These are phyloP conservation scores for Thomomys bottae DNA, from an alignment of 2,113 vertebrate genomes.

Conservation along the genomic window DNA sequence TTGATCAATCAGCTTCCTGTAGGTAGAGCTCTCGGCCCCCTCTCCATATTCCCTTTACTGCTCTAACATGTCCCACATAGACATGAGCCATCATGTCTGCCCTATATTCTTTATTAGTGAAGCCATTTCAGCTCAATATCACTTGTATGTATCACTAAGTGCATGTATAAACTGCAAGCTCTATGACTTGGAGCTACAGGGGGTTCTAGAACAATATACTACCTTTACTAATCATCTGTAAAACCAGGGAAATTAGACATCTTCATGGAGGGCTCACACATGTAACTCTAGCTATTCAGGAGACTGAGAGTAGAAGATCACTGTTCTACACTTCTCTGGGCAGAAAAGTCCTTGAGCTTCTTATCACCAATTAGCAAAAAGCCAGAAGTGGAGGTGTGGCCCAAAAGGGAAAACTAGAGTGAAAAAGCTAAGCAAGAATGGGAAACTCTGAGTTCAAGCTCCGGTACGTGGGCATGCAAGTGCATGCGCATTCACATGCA, in stretches of 20 bases:
- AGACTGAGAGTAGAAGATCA: background rate
- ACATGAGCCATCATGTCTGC: no score
- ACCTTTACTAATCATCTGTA: background rate
- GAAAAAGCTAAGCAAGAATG: no score
- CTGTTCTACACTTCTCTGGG: background rate
- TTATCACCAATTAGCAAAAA: no score
- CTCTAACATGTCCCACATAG: no score
- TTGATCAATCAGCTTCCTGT: no score
- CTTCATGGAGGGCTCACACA: constrained; percentile 7
- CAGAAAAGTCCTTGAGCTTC: no score
- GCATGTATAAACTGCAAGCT: background rate
- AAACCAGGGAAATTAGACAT: background rate
- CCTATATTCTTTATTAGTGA: background rate
- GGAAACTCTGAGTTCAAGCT: no score
- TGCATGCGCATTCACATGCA: constrained; percentile 50
- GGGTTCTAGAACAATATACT: background rate
- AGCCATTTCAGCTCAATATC: background rate
- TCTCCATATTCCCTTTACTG: no score
- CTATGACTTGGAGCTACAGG: background rate
- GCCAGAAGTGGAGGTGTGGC: no score
- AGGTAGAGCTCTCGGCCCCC: no score
- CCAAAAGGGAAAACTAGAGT: no score
- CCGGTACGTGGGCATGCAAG: no score
- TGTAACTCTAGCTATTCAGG: background rate
- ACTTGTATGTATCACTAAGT: background rate